Percentiles rank a stretch among this genome's conserved stretches.
phyloP scores from a whole-genome alignment of 2,797 vertebrate species.

The Chiropotes sagulatus region DNA sequence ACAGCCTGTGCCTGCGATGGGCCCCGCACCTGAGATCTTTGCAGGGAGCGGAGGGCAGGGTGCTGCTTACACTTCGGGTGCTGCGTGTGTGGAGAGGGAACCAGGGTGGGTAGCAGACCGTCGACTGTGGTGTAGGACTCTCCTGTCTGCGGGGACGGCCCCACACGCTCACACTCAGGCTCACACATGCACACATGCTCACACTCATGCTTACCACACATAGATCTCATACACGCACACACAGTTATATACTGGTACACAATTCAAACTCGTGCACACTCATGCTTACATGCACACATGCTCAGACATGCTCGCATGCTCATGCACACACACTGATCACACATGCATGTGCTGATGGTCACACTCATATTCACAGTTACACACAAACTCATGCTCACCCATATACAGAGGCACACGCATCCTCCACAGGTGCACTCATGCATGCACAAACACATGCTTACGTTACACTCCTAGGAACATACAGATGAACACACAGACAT shows the following conservation, averaged over 20 bases:
- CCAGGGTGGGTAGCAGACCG: background rate
- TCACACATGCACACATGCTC: background rate
- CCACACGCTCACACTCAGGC: background rate
- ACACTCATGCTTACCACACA: background rate
- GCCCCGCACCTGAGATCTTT: background rate
- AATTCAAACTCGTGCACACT: background rate
- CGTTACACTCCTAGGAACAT: too few relatives aligned
- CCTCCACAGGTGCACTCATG: background rate
- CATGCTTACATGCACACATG: background rate
- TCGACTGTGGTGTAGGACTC: background rate
- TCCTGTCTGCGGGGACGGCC: background rate
- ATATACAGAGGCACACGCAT: background rate
- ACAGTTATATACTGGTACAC: too few relatives aligned
- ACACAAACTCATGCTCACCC: background rate
- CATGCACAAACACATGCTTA: background rate
- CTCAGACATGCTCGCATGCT: fast-evolving
- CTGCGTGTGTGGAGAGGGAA: background rate
- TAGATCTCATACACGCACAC: background rate
- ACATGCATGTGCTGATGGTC: background rate
- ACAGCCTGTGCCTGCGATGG: background rate
- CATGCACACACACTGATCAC: background rate
- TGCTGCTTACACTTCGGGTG: background rate
- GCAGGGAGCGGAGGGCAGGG: background rate
- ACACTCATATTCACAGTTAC: background rate
- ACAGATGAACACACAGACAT: background rate